These are phyloP conservation scores for Ceraclea dissimilis DNA, from an alignment of 2,888 invertebrate species.

Conservation along the genomic window DNA sequence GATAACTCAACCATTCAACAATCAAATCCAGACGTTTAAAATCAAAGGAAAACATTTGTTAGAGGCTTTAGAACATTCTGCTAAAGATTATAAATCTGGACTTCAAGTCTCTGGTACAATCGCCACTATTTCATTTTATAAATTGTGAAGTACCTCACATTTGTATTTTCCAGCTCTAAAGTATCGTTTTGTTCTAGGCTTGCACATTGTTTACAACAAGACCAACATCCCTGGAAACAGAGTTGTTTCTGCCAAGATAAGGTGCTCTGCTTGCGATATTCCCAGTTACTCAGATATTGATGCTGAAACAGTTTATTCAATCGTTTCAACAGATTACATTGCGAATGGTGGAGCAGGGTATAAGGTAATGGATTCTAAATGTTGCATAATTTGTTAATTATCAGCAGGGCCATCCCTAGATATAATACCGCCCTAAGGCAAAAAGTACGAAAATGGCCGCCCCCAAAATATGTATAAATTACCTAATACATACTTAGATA, in stretches of 20 bases:
- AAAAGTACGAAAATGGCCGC: too few species aligned
- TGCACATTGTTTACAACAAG: constrained; percentile 55
- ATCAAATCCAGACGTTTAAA: constrained; percentile 63
- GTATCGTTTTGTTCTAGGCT: constrained; percentile 37
- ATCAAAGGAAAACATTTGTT: constrained; percentile 58
- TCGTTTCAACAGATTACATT: constrained; percentile 55
- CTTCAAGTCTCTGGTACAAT: constrained; percentile 53
- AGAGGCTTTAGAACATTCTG: constrained; percentile 52
- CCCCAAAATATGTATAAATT: too few species aligned
- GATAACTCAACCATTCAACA: constrained; percentile 68
- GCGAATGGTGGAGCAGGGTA: constrained; percentile 65
- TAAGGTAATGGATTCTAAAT: constrained; percentile 33
- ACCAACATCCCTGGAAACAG: constrained; percentile 50
- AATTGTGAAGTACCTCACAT: too few species aligned
- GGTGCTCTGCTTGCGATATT: constrained; percentile 56
- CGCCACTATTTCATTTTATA: too few species aligned
- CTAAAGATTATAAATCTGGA: constrained; percentile 30
- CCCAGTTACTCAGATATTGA: constrained; percentile 57
- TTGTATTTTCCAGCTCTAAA: too few species aligned
- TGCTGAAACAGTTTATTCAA: constrained; percentile 48
- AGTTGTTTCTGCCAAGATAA: constrained; percentile 47
- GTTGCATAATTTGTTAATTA: constrained; percentile 19
- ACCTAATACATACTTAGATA: too few species aligned
- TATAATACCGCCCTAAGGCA: too few species aligned
- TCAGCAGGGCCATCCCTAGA: too few species aligned